phyloP scores from a whole-genome alignment of 2,888 invertebrate species.

The Acronicta alni region DNA sequence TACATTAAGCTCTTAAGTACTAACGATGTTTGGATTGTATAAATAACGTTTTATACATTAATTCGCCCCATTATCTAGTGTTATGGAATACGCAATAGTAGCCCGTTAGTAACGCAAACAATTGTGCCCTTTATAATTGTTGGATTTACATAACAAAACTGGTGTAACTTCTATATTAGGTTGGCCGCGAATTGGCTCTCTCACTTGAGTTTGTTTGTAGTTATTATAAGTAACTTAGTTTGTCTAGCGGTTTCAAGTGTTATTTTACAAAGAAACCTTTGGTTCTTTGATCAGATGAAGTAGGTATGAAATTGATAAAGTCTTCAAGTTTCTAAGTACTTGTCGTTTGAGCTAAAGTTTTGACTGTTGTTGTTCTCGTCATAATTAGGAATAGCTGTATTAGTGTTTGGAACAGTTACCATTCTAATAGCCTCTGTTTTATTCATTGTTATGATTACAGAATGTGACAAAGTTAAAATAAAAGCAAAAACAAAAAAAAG shows the following conservation, averaged over 20 bases:
- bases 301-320: slow-evolving; percentile 46
- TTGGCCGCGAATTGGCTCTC: slow-evolving; percentile 28
- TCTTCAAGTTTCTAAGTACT: slow-evolving; percentile 31
- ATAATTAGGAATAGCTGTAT: slow-evolving; percentile 30
- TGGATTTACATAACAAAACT: slow-evolving; percentile 40
- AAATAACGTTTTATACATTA: slow-evolving; percentile 36
- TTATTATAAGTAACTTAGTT: slow-evolving; percentile 32
- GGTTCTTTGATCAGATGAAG: slow-evolving; percentile 39
- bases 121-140: slow-evolving; percentile 25
- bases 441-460: slow-evolving; percentile 28
- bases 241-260: slow-evolving; percentile 35
- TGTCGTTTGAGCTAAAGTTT: slow-evolving; percentile 28
- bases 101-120: slow-evolving; percentile 4
- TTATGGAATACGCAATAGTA: slow-evolving; percentile 21
- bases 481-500: neutral
- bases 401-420: slow-evolving; percentile 9
- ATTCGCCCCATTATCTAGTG: slow-evolving; percentile 36
- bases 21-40: slow-evolving; percentile 39
- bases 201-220: slow-evolving; percentile 24
- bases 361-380: slow-evolving; percentile 32
- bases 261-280: slow-evolving; percentile 40
- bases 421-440: slow-evolving; percentile 20
- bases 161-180: slow-evolving; percentile 14
- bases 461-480: slow-evolving; percentile 1
- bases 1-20: slow-evolving; percentile 42